Evolutionary conservation across 2,888 invertebrate genomes (phyloP).

Genomic region (Calameuta filiformis): DNA sequence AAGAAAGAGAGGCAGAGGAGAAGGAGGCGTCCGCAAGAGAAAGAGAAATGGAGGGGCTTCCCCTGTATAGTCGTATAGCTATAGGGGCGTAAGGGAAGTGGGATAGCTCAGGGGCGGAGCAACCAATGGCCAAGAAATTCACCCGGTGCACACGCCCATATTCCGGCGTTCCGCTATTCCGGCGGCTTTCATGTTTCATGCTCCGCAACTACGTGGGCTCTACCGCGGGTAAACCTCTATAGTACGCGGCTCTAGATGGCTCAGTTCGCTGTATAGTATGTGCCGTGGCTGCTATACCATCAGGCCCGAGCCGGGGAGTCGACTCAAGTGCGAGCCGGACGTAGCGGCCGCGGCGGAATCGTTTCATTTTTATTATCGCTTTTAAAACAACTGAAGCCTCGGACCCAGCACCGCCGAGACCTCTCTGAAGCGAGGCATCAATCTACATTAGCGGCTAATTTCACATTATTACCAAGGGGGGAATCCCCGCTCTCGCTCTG

Average conservation of each 20-base stretch:
- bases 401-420: constrained; percentile 31
- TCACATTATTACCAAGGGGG: constrained; percentile 51
- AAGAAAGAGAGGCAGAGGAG: background rate
- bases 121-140: too few species aligned
- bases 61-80: background rate
- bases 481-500: constrained; percentile 19
- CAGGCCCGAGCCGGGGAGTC: too few species aligned
- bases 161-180: too few species aligned
- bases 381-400: constrained; percentile 42
- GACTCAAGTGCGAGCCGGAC: too few species aligned
- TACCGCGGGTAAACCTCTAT: too few species aligned
- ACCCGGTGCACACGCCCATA: too few species aligned
- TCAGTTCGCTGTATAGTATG: too few species aligned
- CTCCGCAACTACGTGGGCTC: too few species aligned
- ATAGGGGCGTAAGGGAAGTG: background rate
- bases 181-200: too few species aligned
- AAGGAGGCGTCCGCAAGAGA: background rate
- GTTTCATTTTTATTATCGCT: constrained; percentile 63
- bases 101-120: too few species aligned
- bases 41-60: background rate
- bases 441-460: constrained; percentile 63
- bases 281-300: too few species aligned
- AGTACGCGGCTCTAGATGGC: too few species aligned
- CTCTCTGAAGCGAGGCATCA: constrained; percentile 45
- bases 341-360: constrained; percentile 40